Base-by-base conservation (phyloP, 2,888 invertebrate genomes). In the Eupeodes luniger region DNA sequence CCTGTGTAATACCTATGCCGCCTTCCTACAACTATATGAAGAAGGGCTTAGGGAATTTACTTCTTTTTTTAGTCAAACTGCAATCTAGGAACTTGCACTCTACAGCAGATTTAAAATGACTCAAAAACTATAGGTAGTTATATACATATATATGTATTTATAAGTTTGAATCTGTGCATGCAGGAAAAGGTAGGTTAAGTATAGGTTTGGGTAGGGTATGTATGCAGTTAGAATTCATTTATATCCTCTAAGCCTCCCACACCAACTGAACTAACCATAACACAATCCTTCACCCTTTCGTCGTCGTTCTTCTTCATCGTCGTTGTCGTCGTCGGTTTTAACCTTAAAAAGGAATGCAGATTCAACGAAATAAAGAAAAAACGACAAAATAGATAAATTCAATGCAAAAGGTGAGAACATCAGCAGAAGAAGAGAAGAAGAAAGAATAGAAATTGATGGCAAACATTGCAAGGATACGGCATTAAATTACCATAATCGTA, bases 401-500 rank as follows among this genome's bases (percentile, higher is more conserved):
- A 14, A 49, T 34, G 69, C 75, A 57, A 87, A 83, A 87, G 83
- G 87, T 79, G 79, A 87, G 79, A 80, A 87, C 83, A 81, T 80
- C 75, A 81, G 67, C 70, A 69, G 72, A 67, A 55, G 69, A 40
- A 76, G 53, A 76, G 53, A 75, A 64, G 61, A 72, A 70, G 47
- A 81, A 77, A 74, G 72, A 81, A 85, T 84, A 76, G 74, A 80
- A 88, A 85, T 85, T 88, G 84, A 88, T 88, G 84, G 81, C 88
- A 85, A 85, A 88, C 88, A 81, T 61, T 84, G 87, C 80, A 57
- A 78, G 87, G 84, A 88, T 88, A 84, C 67, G 84, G 84, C 88
- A 81, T 76, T 87, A 87, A 87, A 87, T 87, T 87, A 87, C 86
- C 86, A 87, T 87, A 87, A 87, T 83, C 86, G 82, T 83, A 83